Evolutionary conservation across 2,113 vertebrate genomes (phyloP).

Genomic region (Poicephalus meyeri): DNA sequence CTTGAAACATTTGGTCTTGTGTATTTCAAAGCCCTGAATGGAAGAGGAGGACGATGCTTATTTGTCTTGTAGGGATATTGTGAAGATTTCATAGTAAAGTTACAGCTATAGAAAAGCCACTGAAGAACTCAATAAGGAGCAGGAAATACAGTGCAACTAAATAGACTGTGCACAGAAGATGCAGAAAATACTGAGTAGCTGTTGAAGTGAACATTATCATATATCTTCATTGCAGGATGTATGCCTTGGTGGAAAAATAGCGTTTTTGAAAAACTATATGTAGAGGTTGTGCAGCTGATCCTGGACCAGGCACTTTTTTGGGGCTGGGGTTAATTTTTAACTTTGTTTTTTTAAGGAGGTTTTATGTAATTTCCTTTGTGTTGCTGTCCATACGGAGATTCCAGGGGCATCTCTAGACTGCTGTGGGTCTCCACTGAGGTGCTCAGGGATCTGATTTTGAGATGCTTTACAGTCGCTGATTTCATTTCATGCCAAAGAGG

Average conservation of each 20-base stretch:
- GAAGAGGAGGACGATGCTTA: too few relatives aligned
- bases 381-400: background rate
- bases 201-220: background rate
- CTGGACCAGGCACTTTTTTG: accelerated
- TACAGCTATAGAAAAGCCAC: background rate
- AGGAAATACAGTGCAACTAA: background rate
- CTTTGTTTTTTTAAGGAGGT: background rate
- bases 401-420: accelerated
- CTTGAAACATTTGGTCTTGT: background rate
- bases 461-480: background rate
- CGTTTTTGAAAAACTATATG: background rate
- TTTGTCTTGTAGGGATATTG: background rate
- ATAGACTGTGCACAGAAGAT: background rate
- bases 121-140: background rate
- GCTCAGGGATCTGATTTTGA: too few relatives aligned
- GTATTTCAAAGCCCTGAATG: background rate
- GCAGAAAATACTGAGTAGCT: background rate
- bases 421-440: accelerated
- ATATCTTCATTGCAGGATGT: background rate
- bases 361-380: background rate
- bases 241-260: background rate
- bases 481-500: accelerated
- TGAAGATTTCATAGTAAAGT: background rate
- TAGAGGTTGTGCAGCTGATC: background rate
- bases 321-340: background rate